Evolutionary conservation across 2,113 vertebrate species (phyloP).

Genomic region (Peromyscus californicus): DNA sequence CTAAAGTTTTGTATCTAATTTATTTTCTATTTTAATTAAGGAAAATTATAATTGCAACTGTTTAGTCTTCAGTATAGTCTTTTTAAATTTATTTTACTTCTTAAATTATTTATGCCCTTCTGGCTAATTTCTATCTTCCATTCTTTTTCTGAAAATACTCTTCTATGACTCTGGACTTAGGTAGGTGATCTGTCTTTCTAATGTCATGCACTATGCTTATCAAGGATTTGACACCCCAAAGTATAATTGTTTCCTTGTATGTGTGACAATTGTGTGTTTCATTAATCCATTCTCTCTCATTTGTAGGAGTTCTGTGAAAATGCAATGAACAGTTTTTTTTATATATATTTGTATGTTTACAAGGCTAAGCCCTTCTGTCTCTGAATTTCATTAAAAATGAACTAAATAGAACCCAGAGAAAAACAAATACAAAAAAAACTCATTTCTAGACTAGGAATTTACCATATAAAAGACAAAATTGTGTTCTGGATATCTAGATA

Average conservation of each 20-base stretch:
- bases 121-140: slow-evolving; percentile 1
- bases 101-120: slow-evolving; percentile 46
- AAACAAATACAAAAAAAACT: slow-evolving; percentile 2
- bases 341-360: too few relatives aligned
- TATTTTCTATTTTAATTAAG: too few relatives aligned
- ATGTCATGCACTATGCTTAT: background rate
- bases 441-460: background rate
- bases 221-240: background rate
- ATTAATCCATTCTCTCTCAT: background rate
- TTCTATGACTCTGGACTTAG: background rate
- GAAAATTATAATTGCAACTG: too few relatives aligned
- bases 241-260: background rate
- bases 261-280: background rate
- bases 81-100: slow-evolving; percentile 49
- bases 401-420: slow-evolving; percentile 29
- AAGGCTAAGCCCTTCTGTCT: too few relatives aligned
- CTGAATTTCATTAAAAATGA: background rate
- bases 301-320: background rate
- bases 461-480: background rate
- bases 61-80: background rate
- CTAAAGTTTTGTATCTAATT: too few relatives aligned
- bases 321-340: background rate
- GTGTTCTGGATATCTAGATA: background rate
- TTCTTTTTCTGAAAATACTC: background rate
- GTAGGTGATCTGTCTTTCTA: background rate